Base-by-base conservation (phyloP, 2,888 invertebrate species). In the Buathra laborator region DNA sequence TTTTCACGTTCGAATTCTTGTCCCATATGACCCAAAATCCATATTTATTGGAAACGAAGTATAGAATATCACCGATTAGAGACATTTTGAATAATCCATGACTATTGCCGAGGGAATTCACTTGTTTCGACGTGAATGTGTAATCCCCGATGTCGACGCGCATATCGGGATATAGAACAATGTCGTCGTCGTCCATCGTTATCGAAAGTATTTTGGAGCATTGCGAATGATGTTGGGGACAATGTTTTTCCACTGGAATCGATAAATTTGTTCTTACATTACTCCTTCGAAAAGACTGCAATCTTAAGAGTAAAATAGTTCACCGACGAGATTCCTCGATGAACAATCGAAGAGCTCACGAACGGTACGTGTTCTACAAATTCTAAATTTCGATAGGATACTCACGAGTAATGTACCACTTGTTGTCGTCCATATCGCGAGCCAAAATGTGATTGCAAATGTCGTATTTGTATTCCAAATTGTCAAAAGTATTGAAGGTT, bases 401-500 rank as follows among this genome's bases (percentile, higher is more conserved):
- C 95, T 95, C 91, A 97, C 97, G 94, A 70, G 96, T 95, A 67
- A 98, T 95, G 68, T 95, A 95, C 97, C 98, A 98, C 51, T 96
- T 95, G 66, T 96, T 95, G 84, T 95, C 94, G 10, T 95, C 94
- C 88, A 96, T 95, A 92, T 98, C 97, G 81, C 97, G 94, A 0
- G 96, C 97, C 12, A 95, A 86, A 64, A 97, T 95, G 92, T 98
- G 98, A 94, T 96, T 96, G 93, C 98, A 98, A 16, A 97, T 95
- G 88, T 97, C 97, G 89, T 97, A 97, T 89, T 97, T 97, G 92
- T 96, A 97, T 90, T 97, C 96, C 0, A 96, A 94, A 16, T 96
- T 96, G 92, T 98, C 98, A 90, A 98, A 98, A 0, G 98, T 98
- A 87, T 95, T 96, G 91, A 98, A 96, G 0, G 96, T 96, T 76